phyloP scores from a whole-genome alignment of 1,140 invertebrate species.

The Himalopsyche phryganea region DNA sequence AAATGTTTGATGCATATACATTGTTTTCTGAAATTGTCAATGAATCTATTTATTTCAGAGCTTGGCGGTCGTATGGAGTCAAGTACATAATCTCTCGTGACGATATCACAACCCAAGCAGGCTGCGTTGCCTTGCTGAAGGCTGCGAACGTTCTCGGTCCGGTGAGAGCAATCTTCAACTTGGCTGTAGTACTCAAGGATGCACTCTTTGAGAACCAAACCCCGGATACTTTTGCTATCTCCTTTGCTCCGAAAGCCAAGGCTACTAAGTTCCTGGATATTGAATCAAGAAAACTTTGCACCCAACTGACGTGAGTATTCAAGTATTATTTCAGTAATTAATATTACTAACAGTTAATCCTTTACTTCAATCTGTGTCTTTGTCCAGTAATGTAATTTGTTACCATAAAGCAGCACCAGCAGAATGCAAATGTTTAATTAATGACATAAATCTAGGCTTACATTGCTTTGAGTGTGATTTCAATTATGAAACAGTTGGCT shows the following conservation, averaged over 20 bases:
- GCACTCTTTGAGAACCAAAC: conserved; percentile 63
- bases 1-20: no score
- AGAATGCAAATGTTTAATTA: no score
- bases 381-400: no score
- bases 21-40: no score
- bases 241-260: conserved; percentile 58
- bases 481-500: no score
- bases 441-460: no score
- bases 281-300: conserved; percentile 56
- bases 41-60: no score
- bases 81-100: conserved; percentile 60
- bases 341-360: no score
- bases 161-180: conserved; percentile 78
- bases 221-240: conserved; percentile 53
- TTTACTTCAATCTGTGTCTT: no score
- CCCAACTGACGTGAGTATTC: conserved; percentile 48
- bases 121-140: conserved; percentile 60
- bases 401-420: no score
- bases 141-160: conserved; percentile 60
- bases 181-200: conserved; percentile 70
- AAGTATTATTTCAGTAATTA: no score
- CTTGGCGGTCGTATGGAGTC: conserved; percentile 63
- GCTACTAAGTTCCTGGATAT: conserved; percentile 61
- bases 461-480: no score
- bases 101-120: conserved; percentile 60